A percentile compares a stretch with the other conserved stretches of the same genome.
Evolutionary conservation across 1,140 invertebrate genomes (phyloP).

Genomic region (Ostrea edulis): DNA sequence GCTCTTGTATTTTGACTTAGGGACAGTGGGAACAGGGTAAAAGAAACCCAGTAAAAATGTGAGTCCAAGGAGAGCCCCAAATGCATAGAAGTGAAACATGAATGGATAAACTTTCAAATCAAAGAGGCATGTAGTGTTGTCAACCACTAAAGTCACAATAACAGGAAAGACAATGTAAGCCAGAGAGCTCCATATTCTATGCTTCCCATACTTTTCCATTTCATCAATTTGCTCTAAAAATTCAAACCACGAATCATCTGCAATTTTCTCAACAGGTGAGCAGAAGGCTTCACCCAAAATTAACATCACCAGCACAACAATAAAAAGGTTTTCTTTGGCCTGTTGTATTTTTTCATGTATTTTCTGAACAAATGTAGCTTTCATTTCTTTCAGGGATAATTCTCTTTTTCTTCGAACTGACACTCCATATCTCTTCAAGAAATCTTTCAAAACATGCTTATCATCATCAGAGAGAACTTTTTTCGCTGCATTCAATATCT

Average conservation of each 20-base stretch:
- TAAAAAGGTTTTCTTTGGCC: conserved; percentile 52
- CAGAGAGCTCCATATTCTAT: conserved; percentile 72
- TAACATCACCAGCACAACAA: conserved; percentile 68
- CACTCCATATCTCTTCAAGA: background rate
- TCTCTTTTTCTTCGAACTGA: background rate
- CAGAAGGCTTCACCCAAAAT: conserved; percentile 73
- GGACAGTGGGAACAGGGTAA: conserved; percentile 70
- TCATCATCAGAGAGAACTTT: background rate
- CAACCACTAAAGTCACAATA: conserved; percentile 68
- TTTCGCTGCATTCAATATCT: background rate
- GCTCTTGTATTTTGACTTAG: conserved; percentile 67
- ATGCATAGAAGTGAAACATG: conserved; percentile 75
- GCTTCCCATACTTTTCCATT: conserved; percentile 77
- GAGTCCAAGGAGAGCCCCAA: conserved; percentile 68
- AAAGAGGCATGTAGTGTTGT: conserved; percentile 73
- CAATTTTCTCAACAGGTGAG: conserved; percentile 74
- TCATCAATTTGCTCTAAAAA: conserved; percentile 76
- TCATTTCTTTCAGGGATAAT: background rate
- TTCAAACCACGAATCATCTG: conserved; percentile 78
- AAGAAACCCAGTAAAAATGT: conserved; percentile 71
- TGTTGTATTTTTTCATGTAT: conserved; percentile 52
- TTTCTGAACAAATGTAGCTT: background rate
- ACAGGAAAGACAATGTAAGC: conserved; percentile 72
- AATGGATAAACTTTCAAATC: conserved; percentile 70
- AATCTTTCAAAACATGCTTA: background rate